Percentiles rank a stretch among this genome's conserved stretches.
phyloP scores from a whole-genome alignment of 2,888 invertebrate genomes.

The Drosophila testacea region DNA sequence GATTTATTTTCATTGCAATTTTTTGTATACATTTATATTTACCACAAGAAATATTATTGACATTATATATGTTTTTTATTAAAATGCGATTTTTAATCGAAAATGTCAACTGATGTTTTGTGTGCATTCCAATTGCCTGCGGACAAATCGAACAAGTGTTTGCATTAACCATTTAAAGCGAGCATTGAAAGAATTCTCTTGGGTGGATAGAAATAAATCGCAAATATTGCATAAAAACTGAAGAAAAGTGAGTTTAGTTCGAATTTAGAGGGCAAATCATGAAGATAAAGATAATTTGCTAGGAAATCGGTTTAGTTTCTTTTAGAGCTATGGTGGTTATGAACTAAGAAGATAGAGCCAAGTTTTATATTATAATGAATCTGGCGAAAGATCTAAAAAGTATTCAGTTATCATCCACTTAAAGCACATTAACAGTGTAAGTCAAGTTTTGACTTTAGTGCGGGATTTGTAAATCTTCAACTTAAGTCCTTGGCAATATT shows the following conservation, averaged over 20 bases:
- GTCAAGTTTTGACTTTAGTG: constrained; percentile 21
- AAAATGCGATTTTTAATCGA: constrained; percentile 16
- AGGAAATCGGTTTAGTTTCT: no score
- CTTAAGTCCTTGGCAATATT: constrained; percentile 42
- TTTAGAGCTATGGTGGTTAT: no score
- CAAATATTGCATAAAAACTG: no score
- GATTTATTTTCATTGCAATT: constrained; percentile 37
- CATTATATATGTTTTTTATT: constrained; percentile 3
- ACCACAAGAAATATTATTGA: constrained; percentile 9
- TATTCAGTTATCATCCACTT: constrained; percentile 9
- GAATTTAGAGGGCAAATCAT: no score
- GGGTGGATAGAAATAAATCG: no score
- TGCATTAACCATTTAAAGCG: constrained; percentile 5
- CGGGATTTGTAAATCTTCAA: constrained; percentile 48
- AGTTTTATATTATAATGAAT: no score
- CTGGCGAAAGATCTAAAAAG: neutral
- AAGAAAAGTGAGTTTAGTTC: no score
- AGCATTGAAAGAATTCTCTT: neutral
- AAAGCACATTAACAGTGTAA: constrained; percentile 19
- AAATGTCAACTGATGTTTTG: constrained; percentile 4
- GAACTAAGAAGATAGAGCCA: no score
- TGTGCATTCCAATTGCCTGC: constrained; percentile 3
- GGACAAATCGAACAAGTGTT: neutral
- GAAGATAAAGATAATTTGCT: no score
- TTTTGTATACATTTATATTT: constrained; percentile 5